Conservation (phyloP, 2,797 vertebrate species). For the Yasuhikotakia modesta region DNA sequence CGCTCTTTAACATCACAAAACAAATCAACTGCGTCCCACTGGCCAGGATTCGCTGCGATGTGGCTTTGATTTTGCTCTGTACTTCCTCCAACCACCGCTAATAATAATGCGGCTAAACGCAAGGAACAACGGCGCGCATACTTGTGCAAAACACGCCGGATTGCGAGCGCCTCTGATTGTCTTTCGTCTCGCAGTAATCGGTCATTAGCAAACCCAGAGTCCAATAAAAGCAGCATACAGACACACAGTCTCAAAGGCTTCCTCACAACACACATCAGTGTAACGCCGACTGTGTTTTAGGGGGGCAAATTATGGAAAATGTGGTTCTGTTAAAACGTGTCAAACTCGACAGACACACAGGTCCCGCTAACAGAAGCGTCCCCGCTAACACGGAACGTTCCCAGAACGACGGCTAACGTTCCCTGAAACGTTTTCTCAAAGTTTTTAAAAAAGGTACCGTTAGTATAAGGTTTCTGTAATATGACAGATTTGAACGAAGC, state of each 20-base stretch:
- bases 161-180: slow-evolving; percentile 23
- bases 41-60: no score
- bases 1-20: no score
- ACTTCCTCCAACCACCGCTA: background rate
- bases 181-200: slow-evolving; percentile 10
- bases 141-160: slow-evolving; percentile 12
- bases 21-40: no score
- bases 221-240: slow-evolving; percentile 48
- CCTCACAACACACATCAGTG: slow-evolving; percentile 28
- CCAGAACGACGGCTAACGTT: no score
- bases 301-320: slow-evolving; percentile 39
- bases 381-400: no score
- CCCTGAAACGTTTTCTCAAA: no score
- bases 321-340: slow-evolving; percentile 41
- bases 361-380: no score
- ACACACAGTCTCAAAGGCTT: slow-evolving; percentile 50
- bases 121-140: background rate
- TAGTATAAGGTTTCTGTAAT: no score
- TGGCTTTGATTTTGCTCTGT: background rate
- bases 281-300: slow-evolving; percentile 38
- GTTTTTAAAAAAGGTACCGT: no score
- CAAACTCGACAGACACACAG: background rate
- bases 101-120: background rate
- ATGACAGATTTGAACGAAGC: no score
- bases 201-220: slow-evolving; percentile 49